Conservation (phyloP, 1,140 invertebrate species). For the Aphelenchoides fujianensis region DNA sequence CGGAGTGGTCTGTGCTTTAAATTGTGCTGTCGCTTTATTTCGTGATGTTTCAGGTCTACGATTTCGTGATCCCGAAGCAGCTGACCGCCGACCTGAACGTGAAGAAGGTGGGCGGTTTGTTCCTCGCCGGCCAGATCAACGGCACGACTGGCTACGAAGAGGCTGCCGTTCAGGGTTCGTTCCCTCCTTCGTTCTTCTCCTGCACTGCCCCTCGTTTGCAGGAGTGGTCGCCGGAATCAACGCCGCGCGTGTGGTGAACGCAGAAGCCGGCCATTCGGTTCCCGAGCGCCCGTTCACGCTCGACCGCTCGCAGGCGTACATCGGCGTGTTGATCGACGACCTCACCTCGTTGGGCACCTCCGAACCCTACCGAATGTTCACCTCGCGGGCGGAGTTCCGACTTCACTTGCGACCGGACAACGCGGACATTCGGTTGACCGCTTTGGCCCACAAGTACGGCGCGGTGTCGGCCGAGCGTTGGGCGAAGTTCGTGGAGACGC, state of each 20-base stretch:
- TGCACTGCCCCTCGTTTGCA: too few species aligned
- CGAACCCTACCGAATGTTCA: constrained; percentile 94
- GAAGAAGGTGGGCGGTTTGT: constrained; percentile 72
- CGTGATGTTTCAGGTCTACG: too few species aligned
- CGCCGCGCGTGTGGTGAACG: constrained; percentile 38
- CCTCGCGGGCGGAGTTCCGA: constrained; percentile 82
- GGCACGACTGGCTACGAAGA: constrained; percentile 89
- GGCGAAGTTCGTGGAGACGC: constrained; percentile 30
- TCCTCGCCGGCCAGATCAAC: constrained; percentile 89
- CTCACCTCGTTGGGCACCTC: constrained; percentile 77
- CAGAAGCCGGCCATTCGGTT: neutral
- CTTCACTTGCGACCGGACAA: constrained; percentile 78
- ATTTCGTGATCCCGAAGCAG: constrained; percentile 84
- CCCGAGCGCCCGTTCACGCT: constrained; percentile 69
- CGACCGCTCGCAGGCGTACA: constrained; percentile 70
- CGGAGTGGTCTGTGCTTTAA: too few species aligned
- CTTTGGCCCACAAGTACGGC: constrained; percentile 67
- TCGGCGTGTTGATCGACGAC: constrained; percentile 88
- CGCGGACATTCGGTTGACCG: constrained; percentile 79
- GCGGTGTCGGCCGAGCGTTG: constrained; percentile 54
- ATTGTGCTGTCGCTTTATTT: too few species aligned
- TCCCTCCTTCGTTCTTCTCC: constrained; percentile 33
- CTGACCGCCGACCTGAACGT: constrained; percentile 78
- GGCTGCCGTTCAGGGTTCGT: constrained; percentile 84
- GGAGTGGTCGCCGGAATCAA: constrained; percentile 75